These are phyloP conservation scores for Cistogaster globosa DNA, from an alignment of 2,888 invertebrate genomes.

Conservation along the genomic window DNA sequence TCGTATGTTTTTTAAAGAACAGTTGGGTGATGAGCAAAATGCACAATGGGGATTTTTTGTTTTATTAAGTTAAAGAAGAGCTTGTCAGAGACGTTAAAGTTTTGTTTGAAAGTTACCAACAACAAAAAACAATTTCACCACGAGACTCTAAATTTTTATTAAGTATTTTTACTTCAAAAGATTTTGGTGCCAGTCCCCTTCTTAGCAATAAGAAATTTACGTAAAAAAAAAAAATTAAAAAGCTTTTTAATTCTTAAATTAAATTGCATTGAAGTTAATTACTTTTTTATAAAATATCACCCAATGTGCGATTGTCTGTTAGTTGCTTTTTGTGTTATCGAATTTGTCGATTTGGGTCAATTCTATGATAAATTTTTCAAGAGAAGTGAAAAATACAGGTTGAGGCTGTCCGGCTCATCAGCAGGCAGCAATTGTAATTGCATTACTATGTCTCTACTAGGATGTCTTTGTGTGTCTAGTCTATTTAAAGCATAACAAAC, in stretches of 20 bases:
- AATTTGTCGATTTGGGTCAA: slow-evolving; percentile 58
- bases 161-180: too few relatives aligned
- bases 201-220: too few relatives aligned
- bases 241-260: too few relatives aligned
- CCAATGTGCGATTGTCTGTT: background rate
- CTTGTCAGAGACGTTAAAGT: too few relatives aligned
- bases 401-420: slow-evolving; percentile 1
- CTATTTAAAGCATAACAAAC: too few relatives aligned
- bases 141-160: too few relatives aligned
- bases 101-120: too few relatives aligned
- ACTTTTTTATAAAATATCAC: too few relatives aligned
- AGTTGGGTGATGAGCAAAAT: background rate
- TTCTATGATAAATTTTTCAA: slow-evolving; percentile 27
- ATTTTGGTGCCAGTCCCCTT: too few relatives aligned
- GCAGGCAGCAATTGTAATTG: background rate
- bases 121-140: too few relatives aligned
- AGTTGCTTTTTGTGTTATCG: slow-evolving; percentile 17
- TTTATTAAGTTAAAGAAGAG: background rate
- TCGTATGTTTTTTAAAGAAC: background rate
- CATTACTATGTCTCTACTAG: slow-evolving; percentile 15
- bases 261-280: too few relatives aligned
- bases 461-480: slow-evolving; percentile 31
- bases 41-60: background rate
- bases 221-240: too few relatives aligned
- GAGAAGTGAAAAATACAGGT: slow-evolving; percentile 22